Percentiles rank a stretch among this genome's conserved stretches.
Conservation (phyloP, 1,140 invertebrate genomes). For the Drosophila tristis region DNA sequence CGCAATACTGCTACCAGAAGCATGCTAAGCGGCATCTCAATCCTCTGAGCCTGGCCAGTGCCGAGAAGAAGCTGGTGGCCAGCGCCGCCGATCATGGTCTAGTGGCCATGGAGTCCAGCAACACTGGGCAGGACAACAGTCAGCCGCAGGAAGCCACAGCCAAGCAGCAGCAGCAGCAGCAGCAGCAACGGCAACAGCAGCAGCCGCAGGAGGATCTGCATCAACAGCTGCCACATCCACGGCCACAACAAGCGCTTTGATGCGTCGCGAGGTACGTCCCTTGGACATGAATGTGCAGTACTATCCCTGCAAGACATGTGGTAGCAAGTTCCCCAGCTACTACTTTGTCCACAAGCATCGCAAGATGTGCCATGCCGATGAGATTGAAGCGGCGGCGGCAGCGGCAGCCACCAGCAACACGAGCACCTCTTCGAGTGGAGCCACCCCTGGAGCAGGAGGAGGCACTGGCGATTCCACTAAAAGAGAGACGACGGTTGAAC, state of each 20-base stretch:
- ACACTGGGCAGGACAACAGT: not conserved
- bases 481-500: slow-evolving; percentile 20
- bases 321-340: slow-evolving; percentile 95
- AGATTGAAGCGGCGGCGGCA: slow-evolving; percentile 62
- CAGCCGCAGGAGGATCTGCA: not conserved
- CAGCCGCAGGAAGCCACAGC: slow-evolving; percentile 10
- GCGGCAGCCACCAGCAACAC: slow-evolving; percentile 24
- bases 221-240: slow-evolving; percentile 22
- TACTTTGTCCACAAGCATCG: slow-evolving; percentile 97
- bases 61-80: slow-evolving; percentile 22
- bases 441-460: slow-evolving; percentile 28
- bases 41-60: slow-evolving; percentile 83
- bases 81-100: not conserved
- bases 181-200: not conserved
- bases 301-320: slow-evolving; percentile 96
- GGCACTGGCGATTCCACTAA: slow-evolving; percentile 26
- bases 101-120: slow-evolving; percentile 24
- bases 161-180: slow-evolving; percentile 28
- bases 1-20: slow-evolving; percentile 92
- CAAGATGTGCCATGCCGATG: slow-evolving; percentile 91
- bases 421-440: slow-evolving; percentile 17
- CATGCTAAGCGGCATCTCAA: slow-evolving; percentile 90
- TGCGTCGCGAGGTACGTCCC: slow-evolving; percentile 86
- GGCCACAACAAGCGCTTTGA: slow-evolving; percentile 20
- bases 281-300: slow-evolving; percentile 94